Base-by-base conservation (phyloP, 2,888 invertebrate genomes). In the Taenaris catops region DNA sequence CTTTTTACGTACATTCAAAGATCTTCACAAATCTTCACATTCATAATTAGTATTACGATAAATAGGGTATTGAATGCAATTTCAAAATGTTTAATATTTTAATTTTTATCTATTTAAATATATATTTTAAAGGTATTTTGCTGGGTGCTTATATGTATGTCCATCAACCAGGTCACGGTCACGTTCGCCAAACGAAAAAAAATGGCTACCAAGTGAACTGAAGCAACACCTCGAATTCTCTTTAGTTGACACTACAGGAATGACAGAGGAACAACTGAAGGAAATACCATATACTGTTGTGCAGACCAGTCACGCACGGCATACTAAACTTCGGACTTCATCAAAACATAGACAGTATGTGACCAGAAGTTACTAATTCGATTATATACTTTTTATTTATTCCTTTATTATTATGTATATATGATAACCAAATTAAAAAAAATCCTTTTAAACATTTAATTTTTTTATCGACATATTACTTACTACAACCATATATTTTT, bases 261-360 rank as follows among this genome's bases (percentile, higher is more conserved):
- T 97, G 95, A 93, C 92, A 29, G 95, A 95, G 60, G 92, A 92
- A 49, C 95, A 96, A 63, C 88, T 96, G 11, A 90, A 94, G 44
- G 95, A 96, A 76, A 96, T 96, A 58, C 95, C 95, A 1, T 96
- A 96, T 69, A 95, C 95, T 0, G 94, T 95, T 25, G 95, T 96
- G 7, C 94, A 95, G 73, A 92, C 93, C 42, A 87, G 78, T 63
- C 89, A 90, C 53, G 89, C 90, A 14, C 88, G 90, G 29, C 90
- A 90, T 47, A 80, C 90, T 17, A 90, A 90, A 54, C 72, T 90
- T 8, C 63, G 75, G 12, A 79, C 81, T 2, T 71, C 86, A 9
- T 78, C 86, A 4, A 79, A 80, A 58, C 81, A 84, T 44, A 69
- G 58, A 36, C 80, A 74, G 86, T 86, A 55, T 59, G 76, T 51